Base-by-base conservation (phyloP, 1,140 invertebrate species). In the Uloborus diversus region DNA sequence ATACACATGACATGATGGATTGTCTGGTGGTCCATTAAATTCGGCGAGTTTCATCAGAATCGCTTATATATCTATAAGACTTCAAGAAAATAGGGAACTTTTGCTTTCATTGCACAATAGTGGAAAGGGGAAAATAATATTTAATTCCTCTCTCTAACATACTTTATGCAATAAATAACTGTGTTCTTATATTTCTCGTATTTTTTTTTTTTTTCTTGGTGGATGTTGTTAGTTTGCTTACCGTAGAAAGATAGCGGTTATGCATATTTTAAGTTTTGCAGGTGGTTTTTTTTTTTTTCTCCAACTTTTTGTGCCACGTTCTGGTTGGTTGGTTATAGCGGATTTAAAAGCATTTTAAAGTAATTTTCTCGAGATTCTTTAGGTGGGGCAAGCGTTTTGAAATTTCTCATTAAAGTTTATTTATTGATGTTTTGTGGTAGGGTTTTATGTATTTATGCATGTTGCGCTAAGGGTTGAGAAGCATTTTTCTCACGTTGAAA, bases 121-220 rank as follows among this genome's bases (percentile, higher is more conserved):
- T 28, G 9, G 56, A 20, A 33, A 20, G 37, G n/a, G 25, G 13
- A 4, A 5, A n/a, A 13, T 4, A 4, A 20, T 47, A 27, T n/a
- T 17, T 53, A 65, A 65, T 65, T 9, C 33, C 33, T 17, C 68
- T 53, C 42, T 14, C 64, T 66, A 49, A 28, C 64, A 66, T 66
- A 66, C 42, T 71, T 71, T 71, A 71, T 71, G 35, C 25, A 57
- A 71, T 71, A 71, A 71, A 71, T 71, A 59, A 71, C 68, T 42
- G 68, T 35, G 53, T 57, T 71, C 53, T 71, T 71, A 28, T 53
- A 30, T 28, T n/a, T 59, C 4, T n/a, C 17, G n/a, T 1, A 20
- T 20, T 53, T 42, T 42, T 17, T 42, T 42, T 42, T 42, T 42
- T 42, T 42, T 42, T 42, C 37, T 42, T 42, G 7, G 28, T 69